Percentiles rank a stretch among this genome's conserved stretches.
Conservation (phyloP, 2,113 vertebrate species). For the Thamnophis sirtalis region DNA sequence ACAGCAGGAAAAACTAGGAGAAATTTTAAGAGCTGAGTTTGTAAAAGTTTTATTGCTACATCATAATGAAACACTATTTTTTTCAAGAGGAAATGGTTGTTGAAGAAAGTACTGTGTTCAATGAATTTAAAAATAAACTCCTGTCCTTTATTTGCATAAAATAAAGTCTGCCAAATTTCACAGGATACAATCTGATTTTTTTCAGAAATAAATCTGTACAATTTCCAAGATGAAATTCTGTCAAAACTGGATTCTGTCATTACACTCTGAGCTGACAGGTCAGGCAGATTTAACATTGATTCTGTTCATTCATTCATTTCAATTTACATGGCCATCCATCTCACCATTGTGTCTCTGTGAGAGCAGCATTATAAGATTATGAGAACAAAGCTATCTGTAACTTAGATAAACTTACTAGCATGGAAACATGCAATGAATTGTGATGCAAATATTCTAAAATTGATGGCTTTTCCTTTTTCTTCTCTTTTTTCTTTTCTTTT, state of each 20-base stretch:
- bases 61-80: neutral
- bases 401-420: neutral
- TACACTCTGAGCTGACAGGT: neutral
- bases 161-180: neutral
- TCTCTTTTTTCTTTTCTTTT: no score
- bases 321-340: neutral
- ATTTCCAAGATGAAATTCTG: neutral
- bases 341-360: neutral
- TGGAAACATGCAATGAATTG: neutral
- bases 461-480: neutral
- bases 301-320: neutral
- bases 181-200: neutral
- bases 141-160: neutral
- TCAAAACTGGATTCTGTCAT: neutral
- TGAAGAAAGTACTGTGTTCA: neutral
- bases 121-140: neutral
- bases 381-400: neutral
- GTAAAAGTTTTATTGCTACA: neutral
- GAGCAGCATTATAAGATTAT: neutral
- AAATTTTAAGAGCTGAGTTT: neutral
- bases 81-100: neutral
- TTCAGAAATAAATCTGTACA: neutral
- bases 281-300: neutral
- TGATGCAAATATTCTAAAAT: neutral
- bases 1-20: neutral